phyloP scores from a whole-genome alignment of 1,140 invertebrate genomes.

The Cheumatopsyche charites region DNA sequence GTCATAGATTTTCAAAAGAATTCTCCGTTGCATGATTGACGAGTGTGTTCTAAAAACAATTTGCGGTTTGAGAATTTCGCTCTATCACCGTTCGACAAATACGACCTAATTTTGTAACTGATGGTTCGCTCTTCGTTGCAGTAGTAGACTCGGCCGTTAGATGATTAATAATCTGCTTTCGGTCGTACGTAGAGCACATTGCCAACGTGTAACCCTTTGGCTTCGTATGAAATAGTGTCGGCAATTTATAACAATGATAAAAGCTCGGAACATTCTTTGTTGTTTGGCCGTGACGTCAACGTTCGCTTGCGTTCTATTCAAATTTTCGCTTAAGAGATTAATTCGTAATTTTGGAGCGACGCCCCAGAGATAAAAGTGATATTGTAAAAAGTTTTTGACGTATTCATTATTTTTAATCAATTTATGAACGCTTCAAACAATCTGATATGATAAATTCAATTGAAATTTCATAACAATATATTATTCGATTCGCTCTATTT shows the following conservation, averaged over 20 bases:
- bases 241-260: conserved; percentile 24
- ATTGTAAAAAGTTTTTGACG: no score
- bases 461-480: no score
- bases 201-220: not conserved
- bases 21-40: not conserved
- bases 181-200: not conserved
- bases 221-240: conserved; percentile 21
- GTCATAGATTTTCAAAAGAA: not conserved
- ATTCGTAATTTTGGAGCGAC: no score
- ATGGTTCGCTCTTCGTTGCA: conserved; percentile 26
- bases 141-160: not conserved
- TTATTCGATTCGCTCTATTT: no score
- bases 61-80: not conserved
- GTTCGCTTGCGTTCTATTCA: no score
- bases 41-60: no score
- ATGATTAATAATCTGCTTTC: conserved; percentile 31
- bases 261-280: conserved; percentile 9
- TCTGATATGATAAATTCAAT: no score
- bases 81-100: conserved; percentile 13
- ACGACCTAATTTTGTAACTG: conserved; percentile 27
- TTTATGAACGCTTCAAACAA: no score
- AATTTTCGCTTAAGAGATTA: no score
- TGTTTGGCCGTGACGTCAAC: not conserved
- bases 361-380: not conserved
- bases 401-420: no score